phyloP scores from a whole-genome alignment of 2,888 invertebrate genomes.

The Cactoblastis cactorum region DNA sequence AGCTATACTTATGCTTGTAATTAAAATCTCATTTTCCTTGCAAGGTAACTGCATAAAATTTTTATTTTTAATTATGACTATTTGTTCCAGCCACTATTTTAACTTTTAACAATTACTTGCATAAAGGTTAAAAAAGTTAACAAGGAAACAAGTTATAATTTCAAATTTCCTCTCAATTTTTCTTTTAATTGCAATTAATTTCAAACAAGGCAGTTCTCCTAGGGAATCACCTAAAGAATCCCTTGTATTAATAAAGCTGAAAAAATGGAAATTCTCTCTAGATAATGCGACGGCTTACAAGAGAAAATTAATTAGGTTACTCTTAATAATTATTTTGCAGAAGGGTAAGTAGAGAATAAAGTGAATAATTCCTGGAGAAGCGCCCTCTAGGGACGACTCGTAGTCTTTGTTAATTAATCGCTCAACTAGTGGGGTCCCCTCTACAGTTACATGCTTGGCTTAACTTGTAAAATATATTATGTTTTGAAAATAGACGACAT shows the following conservation, averaged over 20 bases:
- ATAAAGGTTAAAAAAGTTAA: too few species aligned
- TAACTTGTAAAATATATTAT: slow-evolving; percentile 37
- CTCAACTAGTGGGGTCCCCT: slow-evolving; percentile 42
- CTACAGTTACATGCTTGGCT: slow-evolving; percentile 37
- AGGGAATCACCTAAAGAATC: not conserved
- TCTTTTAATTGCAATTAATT: too few species aligned
- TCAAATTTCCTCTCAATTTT: too few species aligned
- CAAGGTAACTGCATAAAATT: too few species aligned
- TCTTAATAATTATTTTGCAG: slow-evolving; percentile 53
- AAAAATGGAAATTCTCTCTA: slow-evolving; percentile 35
- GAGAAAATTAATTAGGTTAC: slow-evolving; percentile 50
- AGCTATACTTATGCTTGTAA: too few species aligned
- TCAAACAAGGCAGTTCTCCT: too few species aligned
- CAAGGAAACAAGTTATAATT: too few species aligned
- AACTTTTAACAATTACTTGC: too few species aligned
- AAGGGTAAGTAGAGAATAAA: slow-evolving; percentile 43
- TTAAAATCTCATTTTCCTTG: too few species aligned
- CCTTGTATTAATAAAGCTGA: slow-evolving; percentile 25
- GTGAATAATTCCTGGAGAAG: slow-evolving; percentile 46
- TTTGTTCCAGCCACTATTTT: too few species aligned
- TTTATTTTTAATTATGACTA: too few species aligned
- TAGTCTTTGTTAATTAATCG: slow-evolving; percentile 57
- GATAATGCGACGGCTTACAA: slow-evolving; percentile 39
- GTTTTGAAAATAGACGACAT: not conserved
- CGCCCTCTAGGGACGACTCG: slow-evolving; percentile 38